Evolutionary conservation across 2,113 vertebrate species (phyloP).

Genomic region (Chionis minor): DNA sequence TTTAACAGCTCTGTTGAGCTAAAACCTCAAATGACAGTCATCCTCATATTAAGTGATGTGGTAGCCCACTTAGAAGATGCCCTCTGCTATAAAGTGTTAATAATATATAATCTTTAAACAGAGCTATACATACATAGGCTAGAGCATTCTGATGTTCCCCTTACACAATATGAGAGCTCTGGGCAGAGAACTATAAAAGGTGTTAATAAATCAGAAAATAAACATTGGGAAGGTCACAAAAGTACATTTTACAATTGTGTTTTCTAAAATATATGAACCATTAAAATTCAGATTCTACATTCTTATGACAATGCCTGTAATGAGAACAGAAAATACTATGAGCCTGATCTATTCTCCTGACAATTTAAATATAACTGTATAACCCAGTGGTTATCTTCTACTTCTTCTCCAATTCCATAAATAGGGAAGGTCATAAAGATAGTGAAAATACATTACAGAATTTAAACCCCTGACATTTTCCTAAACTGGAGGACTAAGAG

Average conservation of each 20-base stretch:
- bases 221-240: not conserved
- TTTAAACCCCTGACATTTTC: not conserved
- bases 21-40: not conserved
- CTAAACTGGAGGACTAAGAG: accelerated
- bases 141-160: not conserved
- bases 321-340: not conserved
- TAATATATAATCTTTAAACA: not conserved
- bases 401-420: not conserved
- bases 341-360: not conserved
- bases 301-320: slow-evolving; percentile 1
- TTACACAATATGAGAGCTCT: not conserved
- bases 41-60: not conserved
- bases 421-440: not conserved
- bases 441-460: not conserved
- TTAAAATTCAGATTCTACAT: slow-evolving; percentile 23
- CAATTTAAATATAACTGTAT: slow-evolving; percentile 2
- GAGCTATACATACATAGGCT: not conserved
- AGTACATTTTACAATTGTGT: not conserved
- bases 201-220: not conserved
- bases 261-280: not conserved
- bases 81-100: not conserved
- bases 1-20: not conserved
- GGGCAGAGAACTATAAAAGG: not conserved
- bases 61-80: not conserved
- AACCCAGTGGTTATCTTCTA: not conserved